Percentiles rank a stretch among this genome's conserved stretches.
These are phyloP conservation scores for Calonectris borealis DNA, from an alignment of 2,113 vertebrate genomes.

Conservation along the genomic window DNA sequence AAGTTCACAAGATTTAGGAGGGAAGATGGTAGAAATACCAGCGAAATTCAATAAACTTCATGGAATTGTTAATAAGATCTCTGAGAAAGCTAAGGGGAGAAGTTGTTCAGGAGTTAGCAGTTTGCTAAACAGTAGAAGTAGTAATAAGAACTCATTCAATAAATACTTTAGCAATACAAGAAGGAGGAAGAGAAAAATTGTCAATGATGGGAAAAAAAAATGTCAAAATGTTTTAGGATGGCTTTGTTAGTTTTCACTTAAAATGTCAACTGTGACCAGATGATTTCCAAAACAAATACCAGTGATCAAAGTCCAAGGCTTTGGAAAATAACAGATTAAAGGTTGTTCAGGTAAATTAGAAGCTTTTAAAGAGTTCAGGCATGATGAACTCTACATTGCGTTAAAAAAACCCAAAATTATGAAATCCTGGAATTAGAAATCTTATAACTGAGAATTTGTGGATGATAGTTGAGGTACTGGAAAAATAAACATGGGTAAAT, in stretches of 20 bases:
- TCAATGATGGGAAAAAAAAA: not conserved
- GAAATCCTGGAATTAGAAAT: not conserved
- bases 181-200: not conserved
- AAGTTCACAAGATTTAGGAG: not conserved
- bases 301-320: not conserved
- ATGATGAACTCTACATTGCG: not conserved
- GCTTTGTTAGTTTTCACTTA: not conserved
- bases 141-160: not conserved
- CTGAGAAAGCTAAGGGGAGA: not conserved
- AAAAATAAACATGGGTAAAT: not conserved
- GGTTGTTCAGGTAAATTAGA: not conserved
- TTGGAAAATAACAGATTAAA: not conserved
- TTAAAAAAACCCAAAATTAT: not conserved
- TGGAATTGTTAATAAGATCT: not conserved
- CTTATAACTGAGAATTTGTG: not conserved
- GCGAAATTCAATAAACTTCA: not conserved
- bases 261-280: not conserved
- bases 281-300: not conserved
- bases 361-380: not conserved
- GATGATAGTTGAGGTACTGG: not conserved
- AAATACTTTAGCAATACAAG: not conserved
- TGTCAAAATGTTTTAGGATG: not conserved
- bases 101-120: not conserved
- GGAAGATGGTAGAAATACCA: not conserved
- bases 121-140: not conserved